Percentiles rank a stretch among this genome's conserved stretches.
Conservation (phyloP, 2,888 invertebrate species). For the Callyntrura guangdongensis region DNA sequence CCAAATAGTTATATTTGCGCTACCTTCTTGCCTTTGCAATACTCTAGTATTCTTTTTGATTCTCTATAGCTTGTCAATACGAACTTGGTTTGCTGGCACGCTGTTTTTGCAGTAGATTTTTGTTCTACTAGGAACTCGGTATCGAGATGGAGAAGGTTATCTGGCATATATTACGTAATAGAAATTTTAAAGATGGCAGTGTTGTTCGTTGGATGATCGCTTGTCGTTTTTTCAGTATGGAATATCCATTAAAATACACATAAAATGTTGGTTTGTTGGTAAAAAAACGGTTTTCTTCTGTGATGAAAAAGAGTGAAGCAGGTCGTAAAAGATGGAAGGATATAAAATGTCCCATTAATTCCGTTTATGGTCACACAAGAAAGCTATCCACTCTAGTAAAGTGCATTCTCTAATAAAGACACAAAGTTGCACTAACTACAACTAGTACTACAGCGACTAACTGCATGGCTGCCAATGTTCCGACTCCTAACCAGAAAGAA, state of each 20-base stretch:
- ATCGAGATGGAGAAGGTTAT: not conserved
- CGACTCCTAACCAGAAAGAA: too few relatives aligned
- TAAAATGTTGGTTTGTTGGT: conserved; percentile 12
- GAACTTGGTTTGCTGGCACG: too few relatives aligned
- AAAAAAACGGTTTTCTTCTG: not conserved
- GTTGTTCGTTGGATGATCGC: too few relatives aligned
- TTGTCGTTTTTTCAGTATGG: not conserved
- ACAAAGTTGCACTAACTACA: not conserved
- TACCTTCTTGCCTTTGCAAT: too few relatives aligned
- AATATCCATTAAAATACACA: conserved; percentile 45
- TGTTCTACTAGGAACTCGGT: not conserved
- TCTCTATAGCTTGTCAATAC: too few relatives aligned
- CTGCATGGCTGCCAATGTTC: too few relatives aligned
- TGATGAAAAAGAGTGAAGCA: conserved; percentile 14
- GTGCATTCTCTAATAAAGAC: conserved; percentile 50
- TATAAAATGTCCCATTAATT: conserved; percentile 73
- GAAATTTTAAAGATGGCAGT: too few relatives aligned
- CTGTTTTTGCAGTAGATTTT: too few relatives aligned
- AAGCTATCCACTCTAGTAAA: conserved; percentile 61
- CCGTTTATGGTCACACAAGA: conserved; percentile 70
- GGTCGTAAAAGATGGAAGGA: conserved; percentile 61
- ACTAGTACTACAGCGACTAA: too few relatives aligned
- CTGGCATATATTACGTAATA: too few relatives aligned
- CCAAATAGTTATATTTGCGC: too few relatives aligned
- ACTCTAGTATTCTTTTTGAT: too few relatives aligned